Conservation (phyloP, 2,113 vertebrate genomes). For the Petromus typicus region DNA sequence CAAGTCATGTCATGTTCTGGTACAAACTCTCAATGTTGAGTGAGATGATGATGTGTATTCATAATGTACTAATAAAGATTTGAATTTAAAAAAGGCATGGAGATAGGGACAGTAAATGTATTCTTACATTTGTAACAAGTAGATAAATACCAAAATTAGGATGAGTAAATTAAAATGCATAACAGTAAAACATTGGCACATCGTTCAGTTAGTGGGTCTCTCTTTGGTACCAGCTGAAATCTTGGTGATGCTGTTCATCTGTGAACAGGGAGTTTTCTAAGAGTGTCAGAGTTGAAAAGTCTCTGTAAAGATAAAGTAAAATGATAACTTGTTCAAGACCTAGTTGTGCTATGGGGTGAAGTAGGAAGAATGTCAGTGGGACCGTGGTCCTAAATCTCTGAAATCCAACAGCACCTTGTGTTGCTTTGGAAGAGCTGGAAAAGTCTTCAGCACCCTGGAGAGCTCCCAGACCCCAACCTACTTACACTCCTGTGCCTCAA, state of each 20-base stretch:
- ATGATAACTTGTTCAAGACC: not conserved
- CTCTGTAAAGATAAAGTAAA: not conserved
- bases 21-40: too few relatives aligned
- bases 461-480: not conserved
- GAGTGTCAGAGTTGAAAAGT: not conserved
- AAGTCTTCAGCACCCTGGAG: not conserved
- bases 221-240: not conserved
- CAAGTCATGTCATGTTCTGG: too few relatives aligned
- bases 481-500: not conserved
- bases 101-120: not conserved
- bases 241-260: not conserved
- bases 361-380: not conserved
- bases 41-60: too few relatives aligned
- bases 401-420: not conserved
- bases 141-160: not conserved
- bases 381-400: not conserved
- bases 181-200: not conserved
- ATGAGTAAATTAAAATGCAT: not conserved
- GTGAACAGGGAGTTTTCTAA: not conserved
- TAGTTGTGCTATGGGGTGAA: not conserved
- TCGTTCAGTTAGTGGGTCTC: not conserved
- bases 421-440: not conserved
- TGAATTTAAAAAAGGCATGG: not conserved
- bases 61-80: too few relatives aligned
- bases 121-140: not conserved